phyloP scores from a whole-genome alignment of 2,113 vertebrate genomes.

The Sphyrna mokarran region DNA sequence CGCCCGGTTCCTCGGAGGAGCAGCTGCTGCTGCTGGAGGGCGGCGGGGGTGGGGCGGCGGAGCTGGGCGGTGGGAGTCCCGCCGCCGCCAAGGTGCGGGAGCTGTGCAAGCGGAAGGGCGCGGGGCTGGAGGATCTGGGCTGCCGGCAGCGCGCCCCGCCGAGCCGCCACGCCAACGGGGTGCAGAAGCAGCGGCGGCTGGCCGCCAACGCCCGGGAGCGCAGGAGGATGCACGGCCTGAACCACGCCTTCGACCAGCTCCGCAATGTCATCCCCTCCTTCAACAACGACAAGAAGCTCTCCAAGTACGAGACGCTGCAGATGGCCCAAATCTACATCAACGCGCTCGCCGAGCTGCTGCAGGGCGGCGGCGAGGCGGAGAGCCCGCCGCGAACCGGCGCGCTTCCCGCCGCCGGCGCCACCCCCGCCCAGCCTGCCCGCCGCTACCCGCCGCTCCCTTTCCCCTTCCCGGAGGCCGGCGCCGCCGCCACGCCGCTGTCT shows the following conservation, averaged over 20 bases:
- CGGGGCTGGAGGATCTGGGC: constrained; percentile 45
- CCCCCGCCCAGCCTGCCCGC: constrained; percentile 45
- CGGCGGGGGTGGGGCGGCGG: neutral
- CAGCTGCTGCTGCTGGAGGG: neutral
- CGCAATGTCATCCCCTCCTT: constrained; percentile 91
- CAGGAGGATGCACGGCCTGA: constrained; percentile 87
- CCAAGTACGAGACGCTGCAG: constrained; percentile 94
- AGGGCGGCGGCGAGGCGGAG: constrained; percentile 46
- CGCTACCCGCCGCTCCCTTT: constrained; percentile 61
- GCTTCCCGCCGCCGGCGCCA: neutral
- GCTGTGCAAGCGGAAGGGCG: constrained; percentile 59
- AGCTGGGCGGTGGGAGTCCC: neutral
- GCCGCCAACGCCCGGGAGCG: constrained; percentile 87
- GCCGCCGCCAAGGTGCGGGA: constrained; percentile 54
- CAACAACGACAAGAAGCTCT: constrained; percentile 94
- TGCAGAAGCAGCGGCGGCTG: constrained; percentile 79
- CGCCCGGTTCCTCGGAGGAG: constrained; percentile 46
- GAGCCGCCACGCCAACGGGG: constrained; percentile 58
- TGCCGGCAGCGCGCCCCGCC: constrained; percentile 51
- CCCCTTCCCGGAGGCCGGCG: constrained; percentile 63
- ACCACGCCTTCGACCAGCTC: constrained; percentile 91
- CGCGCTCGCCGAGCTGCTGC: constrained; percentile 80
- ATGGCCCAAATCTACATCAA: constrained; percentile 98
- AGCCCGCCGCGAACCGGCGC: constrained; percentile 35
- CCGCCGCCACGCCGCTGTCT: constrained; percentile 62